These are phyloP conservation scores for Drosophila nigromelanica DNA, from an alignment of 1,140 invertebrate species.

Conservation along the genomic window DNA sequence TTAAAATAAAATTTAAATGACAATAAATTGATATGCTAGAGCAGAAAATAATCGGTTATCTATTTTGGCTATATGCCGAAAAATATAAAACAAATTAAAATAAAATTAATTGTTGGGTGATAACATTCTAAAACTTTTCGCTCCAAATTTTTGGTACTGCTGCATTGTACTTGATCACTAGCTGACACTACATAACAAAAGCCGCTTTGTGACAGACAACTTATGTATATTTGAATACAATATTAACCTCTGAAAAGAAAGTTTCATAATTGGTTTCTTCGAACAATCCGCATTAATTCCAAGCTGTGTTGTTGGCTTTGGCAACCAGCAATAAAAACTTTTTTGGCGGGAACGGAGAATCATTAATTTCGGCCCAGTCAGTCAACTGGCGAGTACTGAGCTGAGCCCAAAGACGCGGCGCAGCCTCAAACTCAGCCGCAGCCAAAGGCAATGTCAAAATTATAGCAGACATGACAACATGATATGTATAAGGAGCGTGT, in stretches of 20 bases:
- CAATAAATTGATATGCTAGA: too few species aligned
- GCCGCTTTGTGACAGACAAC: background rate
- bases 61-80: too few species aligned
- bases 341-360: slow-evolving; percentile 25
- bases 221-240: background rate
- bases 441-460: slow-evolving; percentile 46
- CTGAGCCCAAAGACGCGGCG: too few species aligned
- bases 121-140: too few species aligned
- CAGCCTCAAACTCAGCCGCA: background rate
- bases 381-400: slow-evolving; percentile 24
- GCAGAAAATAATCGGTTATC: too few species aligned
- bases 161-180: background rate
- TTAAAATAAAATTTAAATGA: too few species aligned
- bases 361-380: slow-evolving; percentile 33
- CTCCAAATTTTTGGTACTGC: too few species aligned
- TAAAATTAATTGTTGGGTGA: too few species aligned
- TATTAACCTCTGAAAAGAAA: slow-evolving; percentile 8
- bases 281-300: slow-evolving; percentile 17
- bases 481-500: slow-evolving; percentile 31
- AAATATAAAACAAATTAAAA: too few species aligned
- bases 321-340: slow-evolving; percentile 52
- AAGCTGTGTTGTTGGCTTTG: slow-evolving; percentile 27
- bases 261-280: slow-evolving; percentile 29
- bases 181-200: background rate
- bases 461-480: slow-evolving; percentile 44